Conservation (phyloP, 2,888 invertebrate species). For the Coenonympha arcania region DNA sequence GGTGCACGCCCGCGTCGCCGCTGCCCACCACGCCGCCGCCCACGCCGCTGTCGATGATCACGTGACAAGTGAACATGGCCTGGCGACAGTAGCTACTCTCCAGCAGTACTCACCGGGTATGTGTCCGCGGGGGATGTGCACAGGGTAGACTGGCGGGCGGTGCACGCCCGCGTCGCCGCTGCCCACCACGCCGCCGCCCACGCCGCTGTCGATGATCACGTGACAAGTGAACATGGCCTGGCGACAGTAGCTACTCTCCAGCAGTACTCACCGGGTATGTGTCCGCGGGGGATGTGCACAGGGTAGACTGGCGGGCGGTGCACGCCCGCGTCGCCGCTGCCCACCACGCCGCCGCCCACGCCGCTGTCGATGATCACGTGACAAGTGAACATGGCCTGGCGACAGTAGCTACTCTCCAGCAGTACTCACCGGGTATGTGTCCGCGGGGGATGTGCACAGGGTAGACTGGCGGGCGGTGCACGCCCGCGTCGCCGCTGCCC, state of each 20-base stretch:
- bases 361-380: constrained; percentile 62
- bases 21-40: constrained; percentile 64
- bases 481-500: constrained; percentile 64
- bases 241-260: too few relatives aligned
- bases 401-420: too few relatives aligned
- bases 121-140: constrained; percentile 55
- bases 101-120: too few relatives aligned
- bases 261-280: constrained; percentile 63
- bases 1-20: constrained; percentile 60
- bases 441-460: constrained; percentile 55
- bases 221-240: too few relatives aligned
- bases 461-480: constrained; percentile 52
- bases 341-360: constrained; percentile 62
- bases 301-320: constrained; percentile 56
- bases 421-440: constrained; percentile 62
- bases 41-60: constrained; percentile 61
- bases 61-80: too few relatives aligned
- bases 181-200: constrained; percentile 62
- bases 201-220: constrained; percentile 61
- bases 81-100: too few relatives aligned
- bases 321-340: constrained; percentile 63
- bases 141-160: constrained; percentile 52
- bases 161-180: constrained; percentile 64
- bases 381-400: too few relatives aligned
- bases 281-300: constrained; percentile 53